Percentiles rank a stretch among this genome's conserved stretches.
Conservation (phyloP, 2,113 vertebrate species). For the Australoheros scitulus region DNA sequence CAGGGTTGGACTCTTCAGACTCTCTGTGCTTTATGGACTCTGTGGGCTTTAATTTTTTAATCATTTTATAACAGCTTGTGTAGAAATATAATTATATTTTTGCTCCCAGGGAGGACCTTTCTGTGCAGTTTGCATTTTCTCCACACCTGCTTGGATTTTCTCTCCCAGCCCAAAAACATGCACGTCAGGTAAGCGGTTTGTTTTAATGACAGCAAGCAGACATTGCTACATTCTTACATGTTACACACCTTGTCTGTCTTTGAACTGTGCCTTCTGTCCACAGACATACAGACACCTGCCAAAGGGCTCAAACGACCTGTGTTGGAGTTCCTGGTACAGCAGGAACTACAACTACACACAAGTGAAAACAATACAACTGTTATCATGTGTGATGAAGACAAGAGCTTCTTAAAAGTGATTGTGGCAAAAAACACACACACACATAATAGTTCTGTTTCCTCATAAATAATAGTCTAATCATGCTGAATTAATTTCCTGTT, state of each 20-base stretch:
- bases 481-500: conserved; percentile 37
- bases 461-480: conserved; percentile 34
- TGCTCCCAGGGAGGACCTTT: background rate
- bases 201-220: background rate
- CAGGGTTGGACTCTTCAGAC: background rate
- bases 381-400: background rate
- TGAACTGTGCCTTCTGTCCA: no score
- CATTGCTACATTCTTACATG: background rate
- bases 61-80: no score
- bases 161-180: background rate
- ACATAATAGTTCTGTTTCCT: background rate
- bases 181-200: background rate
- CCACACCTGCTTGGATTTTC: background rate
- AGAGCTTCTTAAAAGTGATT: background rate
- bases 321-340: background rate
- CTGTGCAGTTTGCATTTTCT: background rate
- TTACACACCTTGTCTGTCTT: background rate
- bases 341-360: no score
- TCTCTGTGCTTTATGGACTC: background rate
- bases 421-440: background rate
- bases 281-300: no score
- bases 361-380: background rate
- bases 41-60: no score
- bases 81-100: background rate
- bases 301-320: no score